Conservation (phyloP, 2,113 vertebrate genomes). For the Erpornis zantholeuca region DNA sequence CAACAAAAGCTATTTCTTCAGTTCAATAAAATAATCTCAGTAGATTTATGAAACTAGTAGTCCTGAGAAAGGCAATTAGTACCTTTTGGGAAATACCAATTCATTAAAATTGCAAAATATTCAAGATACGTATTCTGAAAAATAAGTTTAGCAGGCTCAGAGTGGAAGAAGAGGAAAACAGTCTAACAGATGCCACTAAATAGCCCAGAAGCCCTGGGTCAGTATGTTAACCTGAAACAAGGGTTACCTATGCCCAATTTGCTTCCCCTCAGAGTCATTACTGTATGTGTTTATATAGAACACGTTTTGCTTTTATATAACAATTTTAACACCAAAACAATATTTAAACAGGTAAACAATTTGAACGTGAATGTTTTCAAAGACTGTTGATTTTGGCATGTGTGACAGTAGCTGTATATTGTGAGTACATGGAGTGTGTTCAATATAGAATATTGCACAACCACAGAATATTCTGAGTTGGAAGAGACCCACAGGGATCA, state of each 20-base stretch:
- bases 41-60: background rate
- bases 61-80: background rate
- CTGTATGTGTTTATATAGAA: background rate
- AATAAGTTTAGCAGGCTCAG: background rate
- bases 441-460: background rate
- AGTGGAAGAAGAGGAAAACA: background rate
- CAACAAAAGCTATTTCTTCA: background rate
- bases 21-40: background rate
- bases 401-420: background rate
- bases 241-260: fast-evolving
- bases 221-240: background rate
- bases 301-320: background rate
- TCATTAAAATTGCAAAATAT: background rate
- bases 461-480: background rate
- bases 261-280: background rate
- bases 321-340: background rate
- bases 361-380: background rate
- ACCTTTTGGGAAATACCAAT: background rate
- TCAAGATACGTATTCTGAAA: background rate
- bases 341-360: background rate
- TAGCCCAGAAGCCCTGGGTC: background rate
- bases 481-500: background rate
- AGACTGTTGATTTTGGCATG: background rate
- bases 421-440: background rate
- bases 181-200: background rate